Conservation (phyloP, 2,797 vertebrate species). For the Pseudochirops corinnae region DNA sequence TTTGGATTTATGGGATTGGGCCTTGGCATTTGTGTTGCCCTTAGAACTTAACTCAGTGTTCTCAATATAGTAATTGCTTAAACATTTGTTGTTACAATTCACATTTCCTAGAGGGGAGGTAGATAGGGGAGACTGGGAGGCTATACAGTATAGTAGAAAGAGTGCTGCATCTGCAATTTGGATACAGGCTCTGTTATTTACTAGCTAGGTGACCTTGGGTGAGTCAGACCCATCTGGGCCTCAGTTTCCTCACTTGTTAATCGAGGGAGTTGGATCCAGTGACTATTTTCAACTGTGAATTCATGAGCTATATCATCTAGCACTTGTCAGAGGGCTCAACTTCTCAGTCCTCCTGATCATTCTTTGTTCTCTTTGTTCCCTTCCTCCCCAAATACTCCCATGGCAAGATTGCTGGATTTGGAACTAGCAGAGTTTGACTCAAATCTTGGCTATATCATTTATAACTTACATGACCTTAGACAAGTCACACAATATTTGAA, state of each 20-base stretch:
- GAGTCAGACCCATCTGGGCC: neutral
- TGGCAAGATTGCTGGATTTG: neutral
- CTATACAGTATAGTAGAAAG: neutral
- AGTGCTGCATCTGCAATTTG: neutral
- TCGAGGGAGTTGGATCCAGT: neutral
- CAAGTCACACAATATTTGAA: neutral
- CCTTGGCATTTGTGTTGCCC: neutral
- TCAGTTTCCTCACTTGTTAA: neutral
- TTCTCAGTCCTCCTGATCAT: neutral
- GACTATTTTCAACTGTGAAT: neutral
- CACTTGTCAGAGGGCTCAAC: neutral
- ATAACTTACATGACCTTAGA: neutral
- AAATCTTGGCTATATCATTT: neutral
- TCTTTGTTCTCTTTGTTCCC: neutral
- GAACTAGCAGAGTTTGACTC: neutral
- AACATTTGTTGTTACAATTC: neutral
- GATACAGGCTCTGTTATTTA: neutral
- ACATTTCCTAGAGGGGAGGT: neutral
- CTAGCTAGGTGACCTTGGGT: neutral
- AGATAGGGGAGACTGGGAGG: neutral
- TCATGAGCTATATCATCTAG: neutral
- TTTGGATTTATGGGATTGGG: neutral
- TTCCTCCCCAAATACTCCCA: neutral
- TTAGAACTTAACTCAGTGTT: neutral
- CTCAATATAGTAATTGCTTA: neutral